Conservation (phyloP, 2,888 invertebrate species). For the Thelaira solivaga region DNA sequence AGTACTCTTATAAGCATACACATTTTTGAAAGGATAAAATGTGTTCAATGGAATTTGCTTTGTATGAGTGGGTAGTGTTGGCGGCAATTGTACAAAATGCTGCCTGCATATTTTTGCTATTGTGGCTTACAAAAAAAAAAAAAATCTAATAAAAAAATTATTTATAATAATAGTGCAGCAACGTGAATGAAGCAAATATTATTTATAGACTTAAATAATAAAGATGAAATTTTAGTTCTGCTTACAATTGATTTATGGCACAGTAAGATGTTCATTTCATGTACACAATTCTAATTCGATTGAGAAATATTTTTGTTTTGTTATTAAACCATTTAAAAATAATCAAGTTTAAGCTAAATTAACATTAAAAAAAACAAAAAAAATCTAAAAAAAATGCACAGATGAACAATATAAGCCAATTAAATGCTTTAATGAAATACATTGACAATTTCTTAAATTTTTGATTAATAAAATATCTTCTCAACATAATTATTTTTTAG, state of each 20-base stretch:
- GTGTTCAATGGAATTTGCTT: not conserved
- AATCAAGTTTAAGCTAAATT: not conserved
- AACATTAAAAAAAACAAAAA: not conserved
- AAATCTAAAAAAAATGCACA: no score
- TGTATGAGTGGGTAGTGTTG: not conserved
- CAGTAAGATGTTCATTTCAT: no score
- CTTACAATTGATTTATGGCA: conserved; percentile 5
- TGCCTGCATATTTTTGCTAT: conserved; percentile 19
- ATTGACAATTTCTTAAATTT: no score
- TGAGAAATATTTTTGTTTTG: no score
- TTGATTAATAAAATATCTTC: no score
- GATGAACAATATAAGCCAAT: no score
- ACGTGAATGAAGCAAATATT: conserved; percentile 6
- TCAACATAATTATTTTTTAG: no score
- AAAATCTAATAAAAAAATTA: no score
- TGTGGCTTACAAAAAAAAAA: not conserved
- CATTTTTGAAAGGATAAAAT: conserved; percentile 30
- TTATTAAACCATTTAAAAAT: no score
- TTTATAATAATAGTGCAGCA: not conserved
- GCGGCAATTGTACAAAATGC: conserved; percentile 46
- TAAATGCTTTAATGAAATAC: no score
- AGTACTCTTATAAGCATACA: not conserved
- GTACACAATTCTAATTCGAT: no score
- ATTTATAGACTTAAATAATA: not conserved
- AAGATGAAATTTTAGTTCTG: not conserved